Evolutionary conservation across 2,797 vertebrate species (phyloP).

Genomic region (Zalophus californianus): DNA sequence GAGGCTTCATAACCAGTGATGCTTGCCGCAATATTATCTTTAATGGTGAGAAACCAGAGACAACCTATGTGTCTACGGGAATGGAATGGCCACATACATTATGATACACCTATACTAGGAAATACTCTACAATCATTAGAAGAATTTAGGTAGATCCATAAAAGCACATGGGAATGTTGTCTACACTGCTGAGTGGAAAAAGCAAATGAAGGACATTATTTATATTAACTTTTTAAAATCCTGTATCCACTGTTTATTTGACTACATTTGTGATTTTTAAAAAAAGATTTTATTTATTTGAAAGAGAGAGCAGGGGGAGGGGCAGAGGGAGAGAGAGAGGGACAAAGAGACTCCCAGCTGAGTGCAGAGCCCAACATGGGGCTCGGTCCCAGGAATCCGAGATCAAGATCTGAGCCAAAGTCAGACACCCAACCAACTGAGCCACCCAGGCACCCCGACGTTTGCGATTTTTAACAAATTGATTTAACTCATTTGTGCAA

Average conservation of each 20-base stretch:
- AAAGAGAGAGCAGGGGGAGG: background rate
- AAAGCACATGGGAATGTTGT: background rate
- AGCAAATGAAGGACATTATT: background rate
- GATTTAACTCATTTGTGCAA: background rate
- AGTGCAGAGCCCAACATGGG: background rate
- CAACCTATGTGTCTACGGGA: background rate
- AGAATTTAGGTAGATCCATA: background rate
- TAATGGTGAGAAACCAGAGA: background rate
- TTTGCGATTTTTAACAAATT: slow-evolving; percentile 21
- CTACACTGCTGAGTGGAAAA: background rate
- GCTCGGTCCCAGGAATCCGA: background rate
- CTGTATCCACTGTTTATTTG: background rate
- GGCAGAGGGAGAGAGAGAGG: background rate
- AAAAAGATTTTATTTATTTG: background rate
- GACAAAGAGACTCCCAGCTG: background rate
- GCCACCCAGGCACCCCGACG: background rate
- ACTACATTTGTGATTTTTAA: background rate
- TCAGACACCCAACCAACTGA: background rate
- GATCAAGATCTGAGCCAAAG: background rate
- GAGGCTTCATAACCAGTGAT: background rate
- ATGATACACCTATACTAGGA: background rate
- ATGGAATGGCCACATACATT: background rate
- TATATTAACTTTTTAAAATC: slow-evolving; percentile 27
- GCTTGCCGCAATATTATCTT: background rate
- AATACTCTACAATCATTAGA: background rate